Conservation (phyloP, 64 coral and sea anemone genomes). For the Pocillopora verrucosa region DNA sequence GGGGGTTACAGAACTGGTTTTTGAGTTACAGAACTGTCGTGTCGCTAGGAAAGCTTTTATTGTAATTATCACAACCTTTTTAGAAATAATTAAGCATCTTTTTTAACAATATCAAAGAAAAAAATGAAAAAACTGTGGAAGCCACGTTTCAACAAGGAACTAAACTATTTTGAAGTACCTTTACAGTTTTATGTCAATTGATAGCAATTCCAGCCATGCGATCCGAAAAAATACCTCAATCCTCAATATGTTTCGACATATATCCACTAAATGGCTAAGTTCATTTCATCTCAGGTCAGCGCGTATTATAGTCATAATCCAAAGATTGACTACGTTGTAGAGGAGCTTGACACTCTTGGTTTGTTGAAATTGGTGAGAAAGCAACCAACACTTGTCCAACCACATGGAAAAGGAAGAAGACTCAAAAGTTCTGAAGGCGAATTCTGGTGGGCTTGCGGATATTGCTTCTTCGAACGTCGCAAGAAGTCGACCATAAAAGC, state of each 20-base stretch:
- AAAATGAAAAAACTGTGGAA: too few species aligned
- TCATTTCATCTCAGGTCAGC: not conserved
- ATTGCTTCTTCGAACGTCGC: constrained; percentile 61
- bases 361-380: constrained; percentile 47
- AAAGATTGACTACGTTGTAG: constrained; percentile 2
- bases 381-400: not conserved
- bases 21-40: too few species aligned
- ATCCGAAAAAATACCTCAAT: too few species aligned
- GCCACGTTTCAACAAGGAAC: too few species aligned
- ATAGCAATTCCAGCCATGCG: too few species aligned
- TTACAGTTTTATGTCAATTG: too few species aligned
- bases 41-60: too few species aligned
- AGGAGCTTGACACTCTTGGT: constrained; percentile 41
- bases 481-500: constrained; percentile 77
- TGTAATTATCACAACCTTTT: too few species aligned
- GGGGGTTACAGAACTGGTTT: too few species aligned
- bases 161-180: too few species aligned
- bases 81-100: too few species aligned
- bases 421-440: constrained; percentile 46
- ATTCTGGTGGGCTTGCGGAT: constrained; percentile 65
- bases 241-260: not conserved
- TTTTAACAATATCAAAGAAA: too few species aligned
- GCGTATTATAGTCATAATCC: not conserved
- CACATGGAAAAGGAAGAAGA: constrained; percentile 34
- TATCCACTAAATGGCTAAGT: not conserved